phyloP scores from a whole-genome alignment of 2,888 invertebrate species.

The Ecliptopera silaceata region DNA sequence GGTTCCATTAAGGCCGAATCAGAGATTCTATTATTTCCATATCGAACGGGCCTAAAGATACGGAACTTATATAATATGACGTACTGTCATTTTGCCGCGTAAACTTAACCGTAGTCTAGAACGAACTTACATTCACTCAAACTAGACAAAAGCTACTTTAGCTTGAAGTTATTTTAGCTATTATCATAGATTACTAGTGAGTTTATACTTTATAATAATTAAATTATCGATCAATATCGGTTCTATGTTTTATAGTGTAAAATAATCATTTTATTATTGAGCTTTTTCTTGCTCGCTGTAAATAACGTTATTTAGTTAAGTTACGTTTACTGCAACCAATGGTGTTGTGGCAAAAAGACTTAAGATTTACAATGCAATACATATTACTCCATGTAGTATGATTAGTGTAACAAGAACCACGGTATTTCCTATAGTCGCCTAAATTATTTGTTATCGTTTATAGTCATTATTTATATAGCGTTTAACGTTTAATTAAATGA shows the following conservation, averaged over 20 bases:
- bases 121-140: no score
- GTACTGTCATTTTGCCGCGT: no score
- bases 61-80: no score
- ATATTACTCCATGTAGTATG: conserved; percentile 15
- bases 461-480: conserved; percentile 51
- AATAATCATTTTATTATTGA: conserved; percentile 29
- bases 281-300: conserved; percentile 26
- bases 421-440: conserved; percentile 38
- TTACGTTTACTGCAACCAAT: conserved; percentile 12
- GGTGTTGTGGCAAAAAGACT: conserved; percentile 24
- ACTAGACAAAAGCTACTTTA: no score
- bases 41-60: no score
- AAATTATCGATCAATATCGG: conserved; percentile 25
- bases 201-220: conserved; percentile 49
- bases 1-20: neutral
- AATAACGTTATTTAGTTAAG: conserved; percentile 19
- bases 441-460: conserved; percentile 38
- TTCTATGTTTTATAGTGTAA: conserved; percentile 32
- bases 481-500: conserved; percentile 53
- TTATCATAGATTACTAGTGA: conserved; percentile 57
- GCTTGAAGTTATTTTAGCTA: conserved; percentile 46
- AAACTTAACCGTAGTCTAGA: neutral
- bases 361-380: conserved; percentile 26
- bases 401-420: conserved; percentile 26
- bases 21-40: no score